These are phyloP conservation scores for Hemichromis elongatus DNA, from an alignment of 2,113 vertebrate genomes.

Conservation along the genomic window DNA sequence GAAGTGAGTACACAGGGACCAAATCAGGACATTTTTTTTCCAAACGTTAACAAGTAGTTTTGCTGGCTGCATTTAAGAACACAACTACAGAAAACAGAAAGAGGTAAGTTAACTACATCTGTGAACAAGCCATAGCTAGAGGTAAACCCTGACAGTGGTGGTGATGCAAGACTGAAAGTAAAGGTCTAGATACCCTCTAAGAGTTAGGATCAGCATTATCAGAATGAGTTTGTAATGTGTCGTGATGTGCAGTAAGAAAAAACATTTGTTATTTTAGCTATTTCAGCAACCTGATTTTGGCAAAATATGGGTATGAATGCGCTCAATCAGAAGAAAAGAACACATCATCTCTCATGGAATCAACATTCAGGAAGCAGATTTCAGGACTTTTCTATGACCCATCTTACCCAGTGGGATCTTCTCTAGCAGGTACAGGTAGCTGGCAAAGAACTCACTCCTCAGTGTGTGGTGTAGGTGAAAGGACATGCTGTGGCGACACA, in stretches of 20 bases:
- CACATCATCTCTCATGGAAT: neutral
- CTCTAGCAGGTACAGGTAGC: conserved; percentile 91
- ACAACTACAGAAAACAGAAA: neutral
- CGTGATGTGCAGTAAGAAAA: neutral
- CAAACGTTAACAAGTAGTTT: neutral
- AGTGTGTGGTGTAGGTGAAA: conserved; percentile 86
- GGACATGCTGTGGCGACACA: conserved; percentile 93
- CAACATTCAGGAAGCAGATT: neutral
- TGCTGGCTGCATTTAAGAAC: neutral
- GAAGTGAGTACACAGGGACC: neutral
- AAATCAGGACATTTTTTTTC: neutral
- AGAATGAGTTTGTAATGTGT: neutral
- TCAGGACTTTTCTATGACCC: neutral
- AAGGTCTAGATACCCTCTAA: neutral
- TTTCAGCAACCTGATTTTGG: neutral
- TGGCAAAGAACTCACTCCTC: conserved; percentile 90
- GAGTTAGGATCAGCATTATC: neutral
- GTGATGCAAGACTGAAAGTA: neutral
- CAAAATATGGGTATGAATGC: neutral
- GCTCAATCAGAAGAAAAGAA: neutral
- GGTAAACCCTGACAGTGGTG: neutral
- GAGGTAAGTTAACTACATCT: neutral
- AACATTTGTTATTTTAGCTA: neutral
- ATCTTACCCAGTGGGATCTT: conserved; percentile 85
- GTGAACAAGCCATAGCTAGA: neutral